Conservation (phyloP, 2,113 vertebrate species). For the Sitta europaea region DNA sequence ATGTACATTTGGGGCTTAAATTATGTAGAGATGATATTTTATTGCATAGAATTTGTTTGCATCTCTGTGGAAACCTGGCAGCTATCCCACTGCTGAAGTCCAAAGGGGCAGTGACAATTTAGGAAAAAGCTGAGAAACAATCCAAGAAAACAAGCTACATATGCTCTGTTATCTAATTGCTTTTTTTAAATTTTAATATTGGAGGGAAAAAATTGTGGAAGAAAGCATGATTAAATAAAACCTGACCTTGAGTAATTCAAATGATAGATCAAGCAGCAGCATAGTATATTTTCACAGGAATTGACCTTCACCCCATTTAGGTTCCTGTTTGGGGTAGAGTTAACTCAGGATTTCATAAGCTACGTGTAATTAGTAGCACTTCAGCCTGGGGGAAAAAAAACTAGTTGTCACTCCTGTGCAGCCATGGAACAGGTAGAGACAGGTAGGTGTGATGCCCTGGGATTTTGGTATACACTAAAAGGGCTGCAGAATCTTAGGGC, state of each 20-base stretch:
- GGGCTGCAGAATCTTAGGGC: background rate
- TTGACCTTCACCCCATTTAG: constrained; percentile 1
- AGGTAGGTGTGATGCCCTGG: background rate
- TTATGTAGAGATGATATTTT: constrained; percentile 54
- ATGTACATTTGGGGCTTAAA: constrained; percentile 27
- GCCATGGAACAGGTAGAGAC: accelerated
- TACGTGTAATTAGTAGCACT: background rate
- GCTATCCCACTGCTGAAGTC: background rate
- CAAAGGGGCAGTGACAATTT: constrained; percentile 43
- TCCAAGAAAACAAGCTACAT: constrained; percentile 13
- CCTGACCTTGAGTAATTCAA: background rate
- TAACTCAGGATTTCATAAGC: constrained; percentile 20
- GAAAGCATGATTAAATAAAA: constrained; percentile 5
- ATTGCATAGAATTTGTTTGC: constrained; percentile 44
- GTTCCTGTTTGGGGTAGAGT: background rate
- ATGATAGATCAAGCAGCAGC: background rate
- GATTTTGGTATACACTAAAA: background rate
- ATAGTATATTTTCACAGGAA: constrained; percentile 28
- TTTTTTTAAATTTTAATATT: background rate
- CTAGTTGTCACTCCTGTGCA: background rate
- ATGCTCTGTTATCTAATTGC: background rate
- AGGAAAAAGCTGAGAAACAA: constrained; percentile 22
- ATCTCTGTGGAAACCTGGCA: constrained; percentile 63
- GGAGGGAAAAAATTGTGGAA: background rate
- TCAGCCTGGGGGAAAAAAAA: background rate